phyloP scores from a whole-genome alignment of 2,888 invertebrate species.

The Thysanoteuthis rhombus region DNA sequence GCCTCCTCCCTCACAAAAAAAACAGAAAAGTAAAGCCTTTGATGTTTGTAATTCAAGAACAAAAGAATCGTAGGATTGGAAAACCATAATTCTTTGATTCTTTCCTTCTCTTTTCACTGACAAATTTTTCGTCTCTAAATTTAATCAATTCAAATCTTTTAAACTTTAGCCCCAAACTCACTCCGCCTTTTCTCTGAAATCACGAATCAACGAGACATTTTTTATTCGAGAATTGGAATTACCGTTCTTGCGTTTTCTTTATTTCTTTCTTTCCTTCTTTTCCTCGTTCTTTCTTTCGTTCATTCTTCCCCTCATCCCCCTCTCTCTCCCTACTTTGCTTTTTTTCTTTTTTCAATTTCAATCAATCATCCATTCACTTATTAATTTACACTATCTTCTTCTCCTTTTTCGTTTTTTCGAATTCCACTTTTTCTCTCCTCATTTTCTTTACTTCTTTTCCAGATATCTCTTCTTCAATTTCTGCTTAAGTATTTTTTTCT shows the following conservation, averaged over 20 bases:
- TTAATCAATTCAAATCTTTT: constrained; percentile 12
- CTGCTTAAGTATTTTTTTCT: too few relatives aligned
- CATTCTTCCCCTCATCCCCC: too few relatives aligned
- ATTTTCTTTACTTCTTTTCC: too few relatives aligned
- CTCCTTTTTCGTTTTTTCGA: too few relatives aligned
- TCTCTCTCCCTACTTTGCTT: too few relatives aligned
- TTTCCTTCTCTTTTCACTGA: not conserved
- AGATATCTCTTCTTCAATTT: too few relatives aligned
- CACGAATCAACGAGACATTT: not conserved
- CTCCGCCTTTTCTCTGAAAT: not conserved
- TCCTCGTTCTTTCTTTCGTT: too few relatives aligned
- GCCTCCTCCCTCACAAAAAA: not conserved
- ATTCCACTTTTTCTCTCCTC: too few relatives aligned
- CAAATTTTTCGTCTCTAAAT: not conserved
- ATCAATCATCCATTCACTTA: too few relatives aligned
- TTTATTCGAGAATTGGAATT: not conserved
- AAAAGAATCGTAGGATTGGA: not conserved
- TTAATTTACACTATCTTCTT: too few relatives aligned
- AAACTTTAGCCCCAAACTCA: constrained; percentile 12
- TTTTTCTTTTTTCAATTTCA: too few relatives aligned
- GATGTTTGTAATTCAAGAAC: constrained; percentile 12
- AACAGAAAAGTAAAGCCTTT: not conserved
- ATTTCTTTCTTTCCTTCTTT: too few relatives aligned
- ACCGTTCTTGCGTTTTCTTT: not conserved
- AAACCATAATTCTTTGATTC: not conserved